These are phyloP conservation scores for Hormiphora californensis DNA, from an alignment of 37 sponge, comb jelly and placozoan genomes.

Conservation along the genomic window DNA sequence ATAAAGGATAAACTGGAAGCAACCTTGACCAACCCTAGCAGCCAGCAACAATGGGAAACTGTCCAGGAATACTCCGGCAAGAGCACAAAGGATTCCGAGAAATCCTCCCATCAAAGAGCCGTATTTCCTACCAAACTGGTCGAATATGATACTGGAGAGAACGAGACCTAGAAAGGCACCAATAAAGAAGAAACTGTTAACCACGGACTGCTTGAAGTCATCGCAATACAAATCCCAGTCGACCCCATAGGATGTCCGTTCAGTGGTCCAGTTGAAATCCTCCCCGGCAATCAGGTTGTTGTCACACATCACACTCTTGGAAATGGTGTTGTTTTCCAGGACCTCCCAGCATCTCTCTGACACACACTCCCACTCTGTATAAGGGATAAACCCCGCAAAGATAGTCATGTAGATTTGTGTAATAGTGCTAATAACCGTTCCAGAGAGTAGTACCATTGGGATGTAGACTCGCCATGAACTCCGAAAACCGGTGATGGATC, in stretches of 20 bases:
- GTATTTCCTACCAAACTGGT: neutral
- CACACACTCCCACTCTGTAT: constrained; percentile 3
- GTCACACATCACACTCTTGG: neutral
- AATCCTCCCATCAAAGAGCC: neutral
- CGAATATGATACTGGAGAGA: neutral
- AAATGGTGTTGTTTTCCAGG: neutral
- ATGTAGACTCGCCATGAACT: no score
- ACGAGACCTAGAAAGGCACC: constrained; percentile 2
- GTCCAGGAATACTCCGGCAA: neutral
- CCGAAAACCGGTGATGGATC: no score
- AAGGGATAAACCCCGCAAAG: neutral
- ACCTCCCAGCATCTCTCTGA: neutral
- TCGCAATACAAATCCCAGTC: constrained; percentile 5
- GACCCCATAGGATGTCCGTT: neutral
- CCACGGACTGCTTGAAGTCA: neutral
- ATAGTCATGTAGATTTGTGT: neutral
- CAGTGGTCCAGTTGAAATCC: neutral
- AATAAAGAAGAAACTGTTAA: neutral
- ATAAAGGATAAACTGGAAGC: neutral
- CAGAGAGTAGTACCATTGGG: no score
- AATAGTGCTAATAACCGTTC: neutral
- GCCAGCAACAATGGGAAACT: neutral
- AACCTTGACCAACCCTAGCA: neutral
- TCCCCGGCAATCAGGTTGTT: neutral
- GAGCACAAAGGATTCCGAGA: neutral